These are phyloP conservation scores for Paracentrotus lividus DNA, from an alignment of 53 echinoderm and acorn worm genomes.

Conservation along the genomic window DNA sequence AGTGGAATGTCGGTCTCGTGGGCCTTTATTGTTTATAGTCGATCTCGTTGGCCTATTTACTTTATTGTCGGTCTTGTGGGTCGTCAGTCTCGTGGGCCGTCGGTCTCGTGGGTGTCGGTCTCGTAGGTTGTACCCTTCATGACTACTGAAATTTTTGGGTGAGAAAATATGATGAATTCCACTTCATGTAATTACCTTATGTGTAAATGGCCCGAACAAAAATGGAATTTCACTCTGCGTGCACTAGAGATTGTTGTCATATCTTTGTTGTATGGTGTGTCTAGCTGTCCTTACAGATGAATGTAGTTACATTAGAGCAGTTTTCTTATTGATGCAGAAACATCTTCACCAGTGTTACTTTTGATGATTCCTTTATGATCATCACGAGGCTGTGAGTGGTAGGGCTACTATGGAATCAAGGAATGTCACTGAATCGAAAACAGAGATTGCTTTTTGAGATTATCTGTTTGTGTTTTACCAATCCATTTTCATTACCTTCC, in stretches of 20 bases:
- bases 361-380: background rate
- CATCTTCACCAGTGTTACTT: background rate
- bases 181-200: background rate
- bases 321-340: background rate
- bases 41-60: too few species aligned
- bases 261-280: background rate
- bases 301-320: background rate
- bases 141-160: too few species aligned
- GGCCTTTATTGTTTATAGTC: too few species aligned
- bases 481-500: constrained; percentile 3
- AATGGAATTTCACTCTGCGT: background rate
- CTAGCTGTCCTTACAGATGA: background rate
- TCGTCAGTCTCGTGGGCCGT: too few species aligned
- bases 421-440: background rate
- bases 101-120: too few species aligned
- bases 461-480: background rate
- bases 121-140: too few species aligned
- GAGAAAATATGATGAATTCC: background rate
- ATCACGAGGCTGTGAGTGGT: background rate
- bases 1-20: too few species aligned
- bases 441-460: constrained; percentile 39
- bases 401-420: background rate
- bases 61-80: too few species aligned
- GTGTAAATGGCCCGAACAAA: background rate
- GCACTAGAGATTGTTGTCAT: background rate